These are phyloP conservation scores for Lepus europaeus DNA, from an alignment of 2,113 vertebrate genomes.

Conservation along the genomic window DNA sequence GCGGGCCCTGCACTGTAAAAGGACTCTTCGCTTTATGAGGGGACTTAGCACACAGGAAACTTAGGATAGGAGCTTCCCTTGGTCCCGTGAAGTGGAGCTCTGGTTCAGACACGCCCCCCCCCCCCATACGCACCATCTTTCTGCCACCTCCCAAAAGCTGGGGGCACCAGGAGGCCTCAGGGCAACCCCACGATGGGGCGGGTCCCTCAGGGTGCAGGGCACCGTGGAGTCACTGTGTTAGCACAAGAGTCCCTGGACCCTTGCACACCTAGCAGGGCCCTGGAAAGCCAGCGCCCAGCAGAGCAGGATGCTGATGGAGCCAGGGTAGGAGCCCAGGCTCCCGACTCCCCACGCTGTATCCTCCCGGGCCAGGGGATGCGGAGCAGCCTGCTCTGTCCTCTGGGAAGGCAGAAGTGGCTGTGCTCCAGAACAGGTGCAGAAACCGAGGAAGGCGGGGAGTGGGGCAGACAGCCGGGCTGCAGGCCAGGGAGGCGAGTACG, in stretches of 20 bases:
- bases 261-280: not conserved
- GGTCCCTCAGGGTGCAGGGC: not conserved
- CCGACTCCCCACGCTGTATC: not conserved
- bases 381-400: not conserved
- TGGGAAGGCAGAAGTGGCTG: not conserved
- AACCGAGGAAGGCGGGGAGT: not conserved
- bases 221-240: not conserved
- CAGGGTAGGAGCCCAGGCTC: not conserved
- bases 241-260: not conserved
- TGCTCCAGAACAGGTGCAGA: not conserved
- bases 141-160: not conserved
- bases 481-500: not conserved
- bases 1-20: slow-evolving; percentile 75
- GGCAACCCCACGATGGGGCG: not conserved
- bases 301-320: not conserved
- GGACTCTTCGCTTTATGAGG: slow-evolving; percentile 74
- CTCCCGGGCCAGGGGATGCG: not conserved
- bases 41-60: slow-evolving; percentile 70
- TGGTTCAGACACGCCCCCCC: slow-evolving; percentile 24
- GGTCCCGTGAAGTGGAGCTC: slow-evolving; percentile 39
- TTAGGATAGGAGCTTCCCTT: slow-evolving; percentile 79
- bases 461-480: no score
- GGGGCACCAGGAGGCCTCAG: not conserved
- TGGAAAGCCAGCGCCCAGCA: not conserved
- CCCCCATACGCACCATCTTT: not conserved